phyloP scores from a whole-genome alignment of 2,113 vertebrate genomes.

The Myotis davidii region DNA sequence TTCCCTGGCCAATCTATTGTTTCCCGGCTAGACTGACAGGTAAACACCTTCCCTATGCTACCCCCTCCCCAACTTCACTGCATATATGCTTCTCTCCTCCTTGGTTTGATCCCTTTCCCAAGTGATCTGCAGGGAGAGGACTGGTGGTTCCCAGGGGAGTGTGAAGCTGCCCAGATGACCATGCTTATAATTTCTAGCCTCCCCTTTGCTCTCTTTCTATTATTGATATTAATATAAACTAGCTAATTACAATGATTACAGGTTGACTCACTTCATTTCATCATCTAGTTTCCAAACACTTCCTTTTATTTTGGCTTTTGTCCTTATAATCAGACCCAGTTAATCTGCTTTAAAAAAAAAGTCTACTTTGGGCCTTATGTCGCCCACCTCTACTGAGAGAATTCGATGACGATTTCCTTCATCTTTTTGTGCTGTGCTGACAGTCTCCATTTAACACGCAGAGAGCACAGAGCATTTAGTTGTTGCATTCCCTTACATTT shows the following conservation, averaged over 20 bases:
- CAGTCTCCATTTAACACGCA: conserved; percentile 58
- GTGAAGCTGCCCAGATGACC: background rate
- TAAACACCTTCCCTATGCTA: background rate
- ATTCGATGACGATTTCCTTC: conserved; percentile 44
- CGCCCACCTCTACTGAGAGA: conserved; percentile 37
- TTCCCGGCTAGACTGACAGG: background rate
- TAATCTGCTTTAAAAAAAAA: conserved; percentile 9
- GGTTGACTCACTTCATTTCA: background rate
- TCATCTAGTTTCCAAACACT: background rate
- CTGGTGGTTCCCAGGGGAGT: background rate
- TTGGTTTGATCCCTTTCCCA: background rate
- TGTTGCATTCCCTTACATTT: conserved; percentile 75
- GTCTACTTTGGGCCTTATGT: background rate
- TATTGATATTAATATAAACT: background rate
- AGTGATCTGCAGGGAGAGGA: background rate
- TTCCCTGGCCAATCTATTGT: background rate
- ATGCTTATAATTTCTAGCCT: background rate
- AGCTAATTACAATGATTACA: background rate
- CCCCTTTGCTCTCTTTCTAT: background rate
- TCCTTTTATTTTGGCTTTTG: background rate
- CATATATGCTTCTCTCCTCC: background rate
- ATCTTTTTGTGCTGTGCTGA: conserved; percentile 20
- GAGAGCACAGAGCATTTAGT: conserved; percentile 69
- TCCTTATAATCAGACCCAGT: background rate
- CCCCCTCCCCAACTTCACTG: background rate